A percentile compares a stretch with the other conserved stretches of the same genome.
phyloP scores from a whole-genome alignment of 2,888 invertebrate genomes.

The Drosophila aldrichi region DNA sequence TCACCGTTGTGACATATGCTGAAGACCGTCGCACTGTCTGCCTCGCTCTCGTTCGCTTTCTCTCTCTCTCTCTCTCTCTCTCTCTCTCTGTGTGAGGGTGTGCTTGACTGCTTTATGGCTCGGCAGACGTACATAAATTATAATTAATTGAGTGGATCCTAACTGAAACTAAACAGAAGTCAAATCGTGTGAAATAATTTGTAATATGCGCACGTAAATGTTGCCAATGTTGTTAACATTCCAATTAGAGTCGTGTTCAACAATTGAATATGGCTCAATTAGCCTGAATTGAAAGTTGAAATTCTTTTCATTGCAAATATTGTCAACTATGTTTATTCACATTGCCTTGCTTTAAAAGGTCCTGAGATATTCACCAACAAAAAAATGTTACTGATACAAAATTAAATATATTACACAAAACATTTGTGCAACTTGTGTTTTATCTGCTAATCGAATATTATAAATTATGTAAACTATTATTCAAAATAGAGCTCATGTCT shows the following conservation, averaged over 20 bases:
- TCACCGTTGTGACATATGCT: conserved; percentile 38
- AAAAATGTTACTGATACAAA: no score
- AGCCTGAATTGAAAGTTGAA: background rate
- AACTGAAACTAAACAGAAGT: conserved; percentile 47
- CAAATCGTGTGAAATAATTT: conserved; percentile 72
- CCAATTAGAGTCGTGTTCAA: conserved; percentile 12
- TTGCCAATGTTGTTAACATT: conserved; percentile 19
- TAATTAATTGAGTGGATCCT: conserved; percentile 70
- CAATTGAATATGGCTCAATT: conserved; percentile 8
- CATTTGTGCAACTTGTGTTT: no score
- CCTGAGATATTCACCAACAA: no score
- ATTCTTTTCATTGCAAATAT: no score
- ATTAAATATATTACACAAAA: no score
- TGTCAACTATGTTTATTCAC: no score
- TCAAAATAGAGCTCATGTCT: no score
- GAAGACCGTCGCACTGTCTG: conserved; percentile 8
- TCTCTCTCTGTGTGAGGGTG: conserved; percentile 1
- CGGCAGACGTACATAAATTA: conserved; percentile 57
- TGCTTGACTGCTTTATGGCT: conserved; percentile 10
- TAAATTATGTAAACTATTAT: no score
- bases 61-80: conserved; percentile 11
- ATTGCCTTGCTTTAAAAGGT: no score
- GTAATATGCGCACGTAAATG: conserved; percentile 7
- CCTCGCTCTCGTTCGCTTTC: conserved; percentile 7
- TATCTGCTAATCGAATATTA: no score